Percentiles rank a stretch among this genome's conserved stretches.
These are phyloP conservation scores for Sparidentex hasta DNA, from an alignment of 2,797 vertebrate species.

Conservation along the genomic window DNA sequence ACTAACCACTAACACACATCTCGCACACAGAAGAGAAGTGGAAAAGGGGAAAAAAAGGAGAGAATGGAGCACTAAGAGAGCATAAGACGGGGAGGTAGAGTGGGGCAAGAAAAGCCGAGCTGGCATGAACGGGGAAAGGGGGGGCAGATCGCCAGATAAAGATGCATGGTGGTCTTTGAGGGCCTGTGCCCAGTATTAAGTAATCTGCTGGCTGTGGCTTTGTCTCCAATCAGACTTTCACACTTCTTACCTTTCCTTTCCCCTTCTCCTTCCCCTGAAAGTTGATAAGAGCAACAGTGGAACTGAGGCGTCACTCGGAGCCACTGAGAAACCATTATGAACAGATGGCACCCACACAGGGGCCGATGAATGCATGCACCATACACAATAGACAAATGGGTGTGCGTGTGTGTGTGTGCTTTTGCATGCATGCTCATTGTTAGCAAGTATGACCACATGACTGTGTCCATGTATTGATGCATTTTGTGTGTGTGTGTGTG, in stretches of 20 bases:
- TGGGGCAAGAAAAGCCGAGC: constrained; percentile 39
- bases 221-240: constrained; percentile 72
- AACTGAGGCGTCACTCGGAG: constrained; percentile 62
- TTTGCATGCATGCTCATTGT: constrained; percentile 34
- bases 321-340: constrained; percentile 63
- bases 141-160: constrained; percentile 64
- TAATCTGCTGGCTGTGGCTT: constrained; percentile 69
- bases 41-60: constrained; percentile 18
- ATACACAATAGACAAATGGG: constrained; percentile 57
- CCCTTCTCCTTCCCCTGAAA: constrained; percentile 67
- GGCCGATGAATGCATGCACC: constrained; percentile 54
- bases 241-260: constrained; percentile 70
- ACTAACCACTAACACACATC: constrained; percentile 58
- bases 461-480: constrained; percentile 25
- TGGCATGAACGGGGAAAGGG: constrained; percentile 44
- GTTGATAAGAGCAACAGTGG: constrained; percentile 73
- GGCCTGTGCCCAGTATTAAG: constrained; percentile 66
- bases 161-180: constrained; percentile 66
- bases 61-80: constrained; percentile 19
- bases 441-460: constrained; percentile 17
- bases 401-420: constrained; percentile 21
- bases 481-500: background rate
- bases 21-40: constrained; percentile 9
- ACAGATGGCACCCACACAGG: constrained; percentile 69
- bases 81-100: background rate